phyloP scores from a whole-genome alignment of 35 echinoderm and acorn worm species.

The Ophiothrix spiculata region DNA sequence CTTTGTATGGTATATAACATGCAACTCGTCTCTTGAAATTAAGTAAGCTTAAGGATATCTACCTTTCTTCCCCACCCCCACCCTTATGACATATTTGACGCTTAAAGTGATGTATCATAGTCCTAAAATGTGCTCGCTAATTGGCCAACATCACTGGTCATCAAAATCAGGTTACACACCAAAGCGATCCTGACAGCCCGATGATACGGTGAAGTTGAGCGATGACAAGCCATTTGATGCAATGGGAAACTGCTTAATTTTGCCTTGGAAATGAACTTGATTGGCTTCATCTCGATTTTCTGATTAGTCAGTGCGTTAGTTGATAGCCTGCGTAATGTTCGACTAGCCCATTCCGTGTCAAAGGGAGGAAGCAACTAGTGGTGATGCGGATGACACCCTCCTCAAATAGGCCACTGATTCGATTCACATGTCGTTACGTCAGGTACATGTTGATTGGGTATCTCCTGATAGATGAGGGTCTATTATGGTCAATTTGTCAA shows the following conservation, averaged over 20 bases:
- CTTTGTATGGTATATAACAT: no score
- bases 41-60: no score
- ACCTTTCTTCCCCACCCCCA: no score
- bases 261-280: not conserved
- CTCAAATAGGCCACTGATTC: no score
- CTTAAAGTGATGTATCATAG: no score
- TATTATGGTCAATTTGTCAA: no score
- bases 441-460: not conserved
- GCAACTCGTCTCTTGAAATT: no score
- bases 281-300: not conserved
- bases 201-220: not conserved
- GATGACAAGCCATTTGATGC: not conserved
- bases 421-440: not conserved
- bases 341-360: not conserved
- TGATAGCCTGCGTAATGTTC: not conserved
- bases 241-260: constrained; percentile 4
- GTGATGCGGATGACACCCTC: no score
- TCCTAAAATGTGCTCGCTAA: no score
- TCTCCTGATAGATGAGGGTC: no score
- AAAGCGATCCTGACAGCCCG: not conserved
- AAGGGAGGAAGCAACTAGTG: not conserved
- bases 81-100: no score
- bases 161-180: not conserved
- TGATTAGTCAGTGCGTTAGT: not conserved
- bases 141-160: constrained; percentile 2